phyloP scores from a whole-genome alignment of 2,797 vertebrate genomes.

The Halcyon chelicuti region DNA sequence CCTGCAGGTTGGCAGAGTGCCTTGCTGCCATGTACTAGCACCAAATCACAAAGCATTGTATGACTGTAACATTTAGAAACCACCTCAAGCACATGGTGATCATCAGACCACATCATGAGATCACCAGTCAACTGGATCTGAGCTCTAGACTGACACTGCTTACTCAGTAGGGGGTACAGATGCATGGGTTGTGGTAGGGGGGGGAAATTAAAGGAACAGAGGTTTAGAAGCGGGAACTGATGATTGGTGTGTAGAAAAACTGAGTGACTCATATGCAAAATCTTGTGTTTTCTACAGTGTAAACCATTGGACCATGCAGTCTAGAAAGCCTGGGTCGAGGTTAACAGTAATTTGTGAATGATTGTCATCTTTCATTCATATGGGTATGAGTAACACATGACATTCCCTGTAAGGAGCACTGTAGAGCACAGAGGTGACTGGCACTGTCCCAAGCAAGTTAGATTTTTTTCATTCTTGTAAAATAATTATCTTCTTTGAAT shows the following conservation, averaged over 20 bases:
- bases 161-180: not conserved
- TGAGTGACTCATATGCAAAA: not conserved
- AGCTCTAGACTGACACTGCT: not conserved
- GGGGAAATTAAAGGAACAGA: slow-evolving; percentile 1
- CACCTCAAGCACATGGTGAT: not conserved
- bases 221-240: slow-evolving; percentile 28
- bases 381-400: not conserved
- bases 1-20: not conserved
- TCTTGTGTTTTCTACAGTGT: not conserved
- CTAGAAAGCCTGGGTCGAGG: not conserved
- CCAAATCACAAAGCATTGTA: rapidly evolving
- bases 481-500: not conserved
- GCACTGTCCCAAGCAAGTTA: not conserved
- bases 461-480: not conserved
- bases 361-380: slow-evolving; percentile 6
- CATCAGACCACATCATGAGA: slow-evolving; percentile 13
- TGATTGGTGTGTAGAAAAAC: not conserved
- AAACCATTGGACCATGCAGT: not conserved
- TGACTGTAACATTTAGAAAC: not conserved
- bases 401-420: not conserved
- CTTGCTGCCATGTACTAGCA: not conserved
- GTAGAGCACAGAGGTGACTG: not conserved
- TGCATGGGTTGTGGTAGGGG: not conserved
- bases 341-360: not conserved
- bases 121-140: not conserved